These are phyloP conservation scores for Diuraphis noxia DNA, from an alignment of 1,140 invertebrate species.

Conservation along the genomic window DNA sequence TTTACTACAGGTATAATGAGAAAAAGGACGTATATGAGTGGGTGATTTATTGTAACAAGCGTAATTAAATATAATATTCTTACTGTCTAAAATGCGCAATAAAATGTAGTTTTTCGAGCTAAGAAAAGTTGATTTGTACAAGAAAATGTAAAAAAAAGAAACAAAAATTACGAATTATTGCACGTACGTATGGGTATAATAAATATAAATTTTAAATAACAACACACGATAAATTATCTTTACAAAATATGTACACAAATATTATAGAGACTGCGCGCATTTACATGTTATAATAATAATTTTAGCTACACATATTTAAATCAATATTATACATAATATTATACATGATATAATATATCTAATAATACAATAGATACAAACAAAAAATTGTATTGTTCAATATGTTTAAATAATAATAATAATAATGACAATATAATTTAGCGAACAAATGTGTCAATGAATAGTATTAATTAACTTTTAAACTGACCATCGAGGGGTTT, in stretches of 20 bases:
- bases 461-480: not conserved
- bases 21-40: not conserved
- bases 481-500: not conserved
- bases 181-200: conserved; percentile 44
- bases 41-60: conserved; percentile 29
- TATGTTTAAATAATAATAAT: conserved; percentile 12
- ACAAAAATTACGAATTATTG: conserved; percentile 45
- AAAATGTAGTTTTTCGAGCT: conserved; percentile 34
- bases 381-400: not conserved
- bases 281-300: not conserved
- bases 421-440: not conserved
- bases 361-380: not conserved
- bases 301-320: not conserved
- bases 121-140: conserved; percentile 42
- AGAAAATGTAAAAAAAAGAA: conserved; percentile 37
- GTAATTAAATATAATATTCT: conserved; percentile 41
- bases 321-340: not conserved
- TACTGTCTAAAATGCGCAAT: conserved; percentile 25
- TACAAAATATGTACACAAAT: conserved; percentile 29
- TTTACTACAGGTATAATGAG: not conserved
- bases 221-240: conserved; percentile 52
- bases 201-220: conserved; percentile 51
- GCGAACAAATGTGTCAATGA: not conserved
- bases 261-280: not conserved
- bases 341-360: not conserved